These are phyloP conservation scores for Hipparchia sbordonii DNA, from an alignment of 2,888 invertebrate genomes.

Conservation along the genomic window DNA sequence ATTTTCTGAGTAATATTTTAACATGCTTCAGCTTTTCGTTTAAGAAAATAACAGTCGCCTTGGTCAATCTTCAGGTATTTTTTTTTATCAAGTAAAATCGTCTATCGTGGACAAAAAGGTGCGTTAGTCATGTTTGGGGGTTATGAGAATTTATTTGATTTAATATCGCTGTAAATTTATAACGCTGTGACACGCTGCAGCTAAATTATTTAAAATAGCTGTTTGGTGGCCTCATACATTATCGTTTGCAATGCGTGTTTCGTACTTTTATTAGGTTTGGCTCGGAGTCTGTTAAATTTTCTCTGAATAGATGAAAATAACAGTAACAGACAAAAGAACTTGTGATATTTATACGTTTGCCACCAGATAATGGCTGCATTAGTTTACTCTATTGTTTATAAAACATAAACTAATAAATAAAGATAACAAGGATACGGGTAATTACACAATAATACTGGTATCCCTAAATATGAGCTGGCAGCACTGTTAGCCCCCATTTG, in stretches of 20 bases:
- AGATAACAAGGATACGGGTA: no score
- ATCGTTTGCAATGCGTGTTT: constrained; percentile 34
- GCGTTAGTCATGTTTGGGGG: constrained; percentile 26
- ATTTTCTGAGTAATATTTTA: no score
- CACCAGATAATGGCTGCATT: not conserved
- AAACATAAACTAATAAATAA: no score
- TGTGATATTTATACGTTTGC: not conserved
- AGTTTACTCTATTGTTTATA: no score
- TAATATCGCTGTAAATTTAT: constrained; percentile 40
- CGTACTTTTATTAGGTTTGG: constrained; percentile 25
- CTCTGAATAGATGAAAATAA: constrained; percentile 1
- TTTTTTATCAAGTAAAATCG: no score
- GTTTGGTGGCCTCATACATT: constrained; percentile 33
- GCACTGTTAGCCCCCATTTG: no score
- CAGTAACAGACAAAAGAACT: not conserved
- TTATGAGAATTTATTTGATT: constrained; percentile 40
- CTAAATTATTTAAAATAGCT: constrained; percentile 39
- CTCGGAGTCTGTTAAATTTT: constrained; percentile 11
- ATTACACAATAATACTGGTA: no score
- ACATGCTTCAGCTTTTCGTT: no score
- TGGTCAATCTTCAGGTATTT: no score
- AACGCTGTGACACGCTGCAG: constrained; percentile 38
- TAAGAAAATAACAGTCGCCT: no score
- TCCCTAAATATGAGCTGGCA: no score
- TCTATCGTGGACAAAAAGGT: not conserved